Percentiles rank a stretch among this genome's conserved stretches.
Conservation (phyloP, 2,888 invertebrate genomes). For the Rapana venosa region DNA sequence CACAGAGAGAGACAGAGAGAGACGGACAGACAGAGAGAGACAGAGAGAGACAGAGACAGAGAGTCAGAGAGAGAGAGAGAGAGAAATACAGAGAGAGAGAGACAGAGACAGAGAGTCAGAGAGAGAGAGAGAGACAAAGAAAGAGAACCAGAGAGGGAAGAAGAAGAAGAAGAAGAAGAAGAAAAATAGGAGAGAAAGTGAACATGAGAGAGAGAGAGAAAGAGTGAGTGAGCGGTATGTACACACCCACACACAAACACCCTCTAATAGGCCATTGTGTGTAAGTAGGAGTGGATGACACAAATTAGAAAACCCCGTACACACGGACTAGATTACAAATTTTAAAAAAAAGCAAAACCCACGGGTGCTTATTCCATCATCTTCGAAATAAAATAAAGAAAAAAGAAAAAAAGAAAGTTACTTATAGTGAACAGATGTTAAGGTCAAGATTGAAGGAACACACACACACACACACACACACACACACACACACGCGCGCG, state of each 20-base stretch:
- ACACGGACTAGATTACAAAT: too few species aligned
- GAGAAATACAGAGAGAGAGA: background rate
- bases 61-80: background rate
- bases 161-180: background rate
- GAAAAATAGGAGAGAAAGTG: too few species aligned
- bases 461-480: slow-evolving; percentile 1
- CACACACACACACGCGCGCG: slow-evolving; percentile 9
- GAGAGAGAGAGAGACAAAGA: slow-evolving; percentile 7
- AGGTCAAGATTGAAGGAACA: too few species aligned
- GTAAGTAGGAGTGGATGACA: too few species aligned
- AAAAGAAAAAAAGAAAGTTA: too few species aligned
- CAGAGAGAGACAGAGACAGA: background rate
- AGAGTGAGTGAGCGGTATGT: background rate
- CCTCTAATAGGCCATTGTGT: background rate
- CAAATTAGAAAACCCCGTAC: too few species aligned
- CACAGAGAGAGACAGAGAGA: background rate
- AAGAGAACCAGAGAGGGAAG: too few species aligned
- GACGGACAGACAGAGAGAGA: background rate
- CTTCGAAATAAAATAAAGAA: too few species aligned
- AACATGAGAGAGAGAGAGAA: too few species aligned
- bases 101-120: slow-evolving; percentile 11
- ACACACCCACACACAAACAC: background rate
- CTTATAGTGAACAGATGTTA: too few species aligned
- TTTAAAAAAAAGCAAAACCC: background rate
- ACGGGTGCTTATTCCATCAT: too few species aligned